phyloP scores from a whole-genome alignment of 2,888 invertebrate genomes.

The Megastigmus dorsalis region DNA sequence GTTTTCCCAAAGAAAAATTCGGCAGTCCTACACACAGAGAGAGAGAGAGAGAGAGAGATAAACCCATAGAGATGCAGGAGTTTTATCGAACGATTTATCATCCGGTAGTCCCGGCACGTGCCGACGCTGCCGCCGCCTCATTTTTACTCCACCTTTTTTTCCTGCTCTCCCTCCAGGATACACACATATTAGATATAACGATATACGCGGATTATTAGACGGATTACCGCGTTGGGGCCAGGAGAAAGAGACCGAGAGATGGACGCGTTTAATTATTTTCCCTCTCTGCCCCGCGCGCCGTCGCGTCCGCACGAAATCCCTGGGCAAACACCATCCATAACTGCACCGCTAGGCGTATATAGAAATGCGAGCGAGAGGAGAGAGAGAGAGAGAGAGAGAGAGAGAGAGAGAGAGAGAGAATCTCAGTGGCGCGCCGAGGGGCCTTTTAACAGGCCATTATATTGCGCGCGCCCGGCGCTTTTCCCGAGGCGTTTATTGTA shows the following conservation, averaged over 20 bases:
- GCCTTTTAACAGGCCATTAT: constrained; percentile 68
- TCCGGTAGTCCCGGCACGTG: constrained; percentile 35
- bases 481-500: constrained; percentile 68
- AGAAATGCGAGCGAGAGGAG: not conserved
- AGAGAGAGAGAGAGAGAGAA: not conserved
- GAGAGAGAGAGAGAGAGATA: no score
- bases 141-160: constrained; percentile 6
- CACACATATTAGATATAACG: constrained; percentile 43
- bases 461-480: constrained; percentile 63
- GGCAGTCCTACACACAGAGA: no score
- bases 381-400: constrained; percentile 1
- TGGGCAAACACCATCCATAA: constrained; percentile 62
- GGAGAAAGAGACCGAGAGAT: constrained; percentile 58
- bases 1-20: no score
- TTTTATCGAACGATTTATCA: constrained; percentile 43
- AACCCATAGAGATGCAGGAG: constrained; percentile 1
- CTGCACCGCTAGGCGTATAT: constrained; percentile 39
- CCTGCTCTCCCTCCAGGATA: not conserved
- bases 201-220: constrained; percentile 54
- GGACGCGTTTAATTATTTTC: constrained; percentile 66
- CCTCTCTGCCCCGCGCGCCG: constrained; percentile 52
- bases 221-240: no score
- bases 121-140: constrained; percentile 2
- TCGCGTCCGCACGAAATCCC: constrained; percentile 58
- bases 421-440: constrained; percentile 40